Conservation (phyloP, 2,797 vertebrate species). For the Falco berigora region DNA sequence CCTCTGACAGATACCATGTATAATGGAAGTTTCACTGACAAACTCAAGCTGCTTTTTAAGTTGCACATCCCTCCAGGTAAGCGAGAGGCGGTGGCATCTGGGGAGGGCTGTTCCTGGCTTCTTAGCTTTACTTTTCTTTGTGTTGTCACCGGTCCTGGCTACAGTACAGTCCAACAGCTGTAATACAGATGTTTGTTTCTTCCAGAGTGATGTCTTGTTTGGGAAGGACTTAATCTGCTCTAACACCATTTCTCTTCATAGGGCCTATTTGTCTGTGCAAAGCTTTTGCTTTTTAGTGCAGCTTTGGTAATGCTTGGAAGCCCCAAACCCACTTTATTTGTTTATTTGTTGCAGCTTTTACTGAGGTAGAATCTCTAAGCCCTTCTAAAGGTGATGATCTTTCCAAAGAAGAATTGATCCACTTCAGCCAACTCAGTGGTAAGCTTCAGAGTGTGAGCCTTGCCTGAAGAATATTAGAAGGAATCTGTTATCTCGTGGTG, state of each 20-base stretch:
- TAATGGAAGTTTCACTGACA: constrained; percentile 91
- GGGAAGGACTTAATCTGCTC: not conserved
- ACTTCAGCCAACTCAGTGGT: constrained; percentile 87
- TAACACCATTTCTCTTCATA: not conserved
- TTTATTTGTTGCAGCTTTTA: constrained; percentile 82
- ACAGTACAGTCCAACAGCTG: not conserved
- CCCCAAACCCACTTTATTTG: not conserved
- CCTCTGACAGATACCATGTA: constrained; percentile 84
- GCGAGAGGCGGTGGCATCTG: not conserved
- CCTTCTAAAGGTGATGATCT: constrained; percentile 83
- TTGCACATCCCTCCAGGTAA: constrained; percentile 93
- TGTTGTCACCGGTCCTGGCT: not conserved
- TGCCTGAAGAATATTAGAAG: not conserved
- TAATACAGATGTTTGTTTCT: not conserved
- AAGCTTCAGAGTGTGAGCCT: constrained; percentile 51
- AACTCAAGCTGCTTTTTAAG: constrained; percentile 96
- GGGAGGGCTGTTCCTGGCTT: not conserved
- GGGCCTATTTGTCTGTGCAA: not conserved
- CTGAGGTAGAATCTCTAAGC: constrained; percentile 78
- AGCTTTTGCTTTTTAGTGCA: not conserved
- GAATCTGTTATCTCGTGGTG: not conserved
- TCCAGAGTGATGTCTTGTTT: not conserved
- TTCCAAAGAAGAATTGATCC: constrained; percentile 85
- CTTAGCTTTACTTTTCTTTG: not conserved
- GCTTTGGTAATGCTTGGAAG: not conserved